Conservation (phyloP, 2,113 vertebrate species). For the Telmatochromis sp. region DNA sequence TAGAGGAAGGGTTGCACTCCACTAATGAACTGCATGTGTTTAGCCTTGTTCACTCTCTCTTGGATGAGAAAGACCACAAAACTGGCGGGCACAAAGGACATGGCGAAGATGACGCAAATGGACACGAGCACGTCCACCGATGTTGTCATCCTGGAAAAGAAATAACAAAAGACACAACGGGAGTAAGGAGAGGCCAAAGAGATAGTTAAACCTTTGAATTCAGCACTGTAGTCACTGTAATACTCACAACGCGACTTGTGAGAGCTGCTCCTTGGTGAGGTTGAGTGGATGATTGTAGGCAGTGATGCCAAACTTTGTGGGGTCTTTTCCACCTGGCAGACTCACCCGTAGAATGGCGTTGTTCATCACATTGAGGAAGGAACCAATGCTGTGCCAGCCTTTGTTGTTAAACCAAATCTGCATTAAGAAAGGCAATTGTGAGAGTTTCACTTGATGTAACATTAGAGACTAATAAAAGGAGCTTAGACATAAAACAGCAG, state of each 20-base stretch:
- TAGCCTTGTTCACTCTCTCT: constrained; percentile 94
- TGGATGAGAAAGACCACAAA: constrained; percentile 98
- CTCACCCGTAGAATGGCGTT: constrained; percentile 88
- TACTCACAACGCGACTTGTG: constrained; percentile 94
- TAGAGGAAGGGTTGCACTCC: constrained; percentile 95
- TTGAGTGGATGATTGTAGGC: constrained; percentile 94
- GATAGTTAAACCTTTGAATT: background rate
- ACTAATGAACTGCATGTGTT: constrained; percentile 96
- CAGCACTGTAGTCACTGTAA: background rate
- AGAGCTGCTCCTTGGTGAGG: constrained; percentile 96
- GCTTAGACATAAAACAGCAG: background rate
- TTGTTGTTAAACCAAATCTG: constrained; percentile 99
- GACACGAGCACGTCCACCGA: constrained; percentile 94
- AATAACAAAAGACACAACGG: background rate
- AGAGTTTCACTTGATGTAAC: background rate
- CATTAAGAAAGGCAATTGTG: background rate
- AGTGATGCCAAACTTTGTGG: constrained; percentile 82
- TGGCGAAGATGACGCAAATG: constrained; percentile 91
- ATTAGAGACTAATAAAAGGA: background rate
- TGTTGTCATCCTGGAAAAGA: constrained; percentile 85
- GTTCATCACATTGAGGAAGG: constrained; percentile 95
- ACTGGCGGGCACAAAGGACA: constrained; percentile 92
- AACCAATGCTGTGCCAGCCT: constrained; percentile 91
- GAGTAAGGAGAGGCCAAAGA: background rate
- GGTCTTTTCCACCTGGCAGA: constrained; percentile 78